phyloP scores from a whole-genome alignment of 2,888 invertebrate genomes.

The Euplexia lucipara region DNA sequence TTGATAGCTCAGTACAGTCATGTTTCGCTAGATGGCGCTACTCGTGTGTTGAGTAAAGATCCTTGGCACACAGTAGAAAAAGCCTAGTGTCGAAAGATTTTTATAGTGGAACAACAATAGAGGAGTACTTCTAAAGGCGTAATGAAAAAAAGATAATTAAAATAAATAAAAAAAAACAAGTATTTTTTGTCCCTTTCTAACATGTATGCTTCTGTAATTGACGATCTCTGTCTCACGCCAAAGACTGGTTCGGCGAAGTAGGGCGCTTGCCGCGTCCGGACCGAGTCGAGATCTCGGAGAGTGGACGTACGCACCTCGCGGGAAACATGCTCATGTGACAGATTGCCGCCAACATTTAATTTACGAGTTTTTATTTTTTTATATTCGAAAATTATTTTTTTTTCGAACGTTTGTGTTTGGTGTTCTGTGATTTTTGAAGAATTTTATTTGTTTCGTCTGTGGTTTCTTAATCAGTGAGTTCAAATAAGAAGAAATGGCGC shows the following conservation, averaged over 20 bases:
- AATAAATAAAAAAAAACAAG: slow-evolving; percentile 14
- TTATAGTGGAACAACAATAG: background rate
- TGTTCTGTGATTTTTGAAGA: slow-evolving; percentile 69
- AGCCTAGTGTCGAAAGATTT: background rate
- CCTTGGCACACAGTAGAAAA: background rate
- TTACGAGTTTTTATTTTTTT: slow-evolving; percentile 70
- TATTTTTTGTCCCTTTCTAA: slow-evolving; percentile 30
- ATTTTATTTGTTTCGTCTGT: slow-evolving; percentile 64
- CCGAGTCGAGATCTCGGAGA: slow-evolving; percentile 88
- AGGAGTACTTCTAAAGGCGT: background rate
- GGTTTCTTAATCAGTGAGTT: slow-evolving; percentile 71
- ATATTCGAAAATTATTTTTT: slow-evolving; percentile 48
- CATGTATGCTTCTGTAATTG: slow-evolving; percentile 70
- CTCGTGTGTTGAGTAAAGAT: slow-evolving; percentile 29
- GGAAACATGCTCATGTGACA: slow-evolving; percentile 87
- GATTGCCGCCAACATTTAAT: slow-evolving; percentile 84
- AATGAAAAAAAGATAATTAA: slow-evolving; percentile 5
- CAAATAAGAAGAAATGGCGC: slow-evolving; percentile 77
- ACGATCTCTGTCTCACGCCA: slow-evolving; percentile 82
- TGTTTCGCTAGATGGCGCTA: slow-evolving; percentile 60
- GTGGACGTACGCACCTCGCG: slow-evolving; percentile 87
- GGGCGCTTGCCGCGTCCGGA: slow-evolving; percentile 85
- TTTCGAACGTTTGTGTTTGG: slow-evolving; percentile 72
- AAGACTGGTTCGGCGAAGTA: slow-evolving; percentile 87
- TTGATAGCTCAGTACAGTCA: slow-evolving; percentile 38